Percentiles rank a stretch among this genome's conserved stretches.
These are phyloP conservation scores for Planiliza haematocheilus DNA, from an alignment of 2,113 vertebrate genomes.

Conservation along the genomic window DNA sequence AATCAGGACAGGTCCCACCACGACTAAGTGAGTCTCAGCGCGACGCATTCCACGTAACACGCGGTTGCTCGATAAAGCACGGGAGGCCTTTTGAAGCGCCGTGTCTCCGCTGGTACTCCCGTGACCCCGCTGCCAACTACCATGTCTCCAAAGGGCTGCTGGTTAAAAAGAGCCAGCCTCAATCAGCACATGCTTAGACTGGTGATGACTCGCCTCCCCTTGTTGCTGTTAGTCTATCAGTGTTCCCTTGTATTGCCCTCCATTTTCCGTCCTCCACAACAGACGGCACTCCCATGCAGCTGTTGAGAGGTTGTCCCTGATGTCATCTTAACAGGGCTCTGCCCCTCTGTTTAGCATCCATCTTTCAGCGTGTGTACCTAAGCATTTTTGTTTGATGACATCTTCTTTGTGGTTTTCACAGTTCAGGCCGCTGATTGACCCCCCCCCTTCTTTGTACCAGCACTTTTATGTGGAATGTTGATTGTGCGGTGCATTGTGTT, in stretches of 20 bases:
- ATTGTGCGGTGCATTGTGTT: slow-evolving; percentile 36
- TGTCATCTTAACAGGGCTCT: slow-evolving; percentile 79
- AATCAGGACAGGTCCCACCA: slow-evolving; percentile 77
- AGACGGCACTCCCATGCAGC: slow-evolving; percentile 80
- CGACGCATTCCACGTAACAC: slow-evolving; percentile 65
- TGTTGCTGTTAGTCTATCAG: slow-evolving; percentile 83
- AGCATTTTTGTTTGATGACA: slow-evolving; percentile 82
- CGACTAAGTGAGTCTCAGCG: slow-evolving; percentile 66
- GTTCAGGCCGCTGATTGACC: slow-evolving; percentile 66
- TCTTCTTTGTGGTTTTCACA: slow-evolving; percentile 77
- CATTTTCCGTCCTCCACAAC: slow-evolving; percentile 68
- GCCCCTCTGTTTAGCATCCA: slow-evolving; percentile 76
- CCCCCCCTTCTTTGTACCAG: slow-evolving; percentile 12
- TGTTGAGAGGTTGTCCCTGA: slow-evolving; percentile 80
- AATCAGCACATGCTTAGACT: slow-evolving; percentile 83
- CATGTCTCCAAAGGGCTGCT: slow-evolving; percentile 68
- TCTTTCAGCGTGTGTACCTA: slow-evolving; percentile 79
- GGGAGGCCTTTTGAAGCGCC: slow-evolving; percentile 68
- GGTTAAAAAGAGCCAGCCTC: slow-evolving; percentile 76
- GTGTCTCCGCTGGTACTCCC: slow-evolving; percentile 57
- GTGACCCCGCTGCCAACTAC: slow-evolving; percentile 69
- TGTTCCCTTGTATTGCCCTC: slow-evolving; percentile 77
- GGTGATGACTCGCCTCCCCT: slow-evolving; percentile 73
- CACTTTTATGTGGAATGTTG: slow-evolving; percentile 58
- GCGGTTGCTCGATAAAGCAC: slow-evolving; percentile 72